Conservation (phyloP, 2,888 invertebrate genomes). For the Tethea ocularis region DNA sequence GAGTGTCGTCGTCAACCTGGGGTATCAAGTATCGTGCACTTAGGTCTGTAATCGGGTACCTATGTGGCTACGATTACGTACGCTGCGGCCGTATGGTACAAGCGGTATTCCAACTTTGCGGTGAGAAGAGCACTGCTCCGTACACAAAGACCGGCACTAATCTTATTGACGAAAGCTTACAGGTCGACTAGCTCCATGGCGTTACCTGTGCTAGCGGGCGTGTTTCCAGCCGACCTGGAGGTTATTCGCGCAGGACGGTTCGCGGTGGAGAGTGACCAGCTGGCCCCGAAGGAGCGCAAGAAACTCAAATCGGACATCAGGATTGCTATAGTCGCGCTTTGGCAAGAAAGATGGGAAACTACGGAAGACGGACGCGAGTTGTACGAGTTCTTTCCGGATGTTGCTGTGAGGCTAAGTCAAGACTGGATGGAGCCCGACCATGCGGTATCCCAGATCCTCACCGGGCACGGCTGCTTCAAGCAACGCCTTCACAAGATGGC, state of each 20-base stretch:
- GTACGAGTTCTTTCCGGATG: slow-evolving; percentile 29
- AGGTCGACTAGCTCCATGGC: slow-evolving; percentile 4
- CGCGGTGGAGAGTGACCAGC: not conserved
- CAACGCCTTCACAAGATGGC: slow-evolving; percentile 22
- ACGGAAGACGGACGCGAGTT: slow-evolving; percentile 27
- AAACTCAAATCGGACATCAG: not conserved
- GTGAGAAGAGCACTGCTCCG: not conserved
- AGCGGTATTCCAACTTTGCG: too few relatives aligned
- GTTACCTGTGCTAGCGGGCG: slow-evolving; percentile 21
- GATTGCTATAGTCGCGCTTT: slow-evolving; percentile 16
- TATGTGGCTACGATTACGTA: too few relatives aligned
- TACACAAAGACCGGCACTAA: slow-evolving; percentile 8
- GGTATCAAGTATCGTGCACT: too few relatives aligned
- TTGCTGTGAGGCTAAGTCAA: slow-evolving; percentile 17
- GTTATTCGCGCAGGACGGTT: slow-evolving; percentile 17
- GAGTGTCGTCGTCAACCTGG: too few relatives aligned
- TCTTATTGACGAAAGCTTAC: slow-evolving; percentile 20
- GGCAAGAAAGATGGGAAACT: slow-evolving; percentile 27
- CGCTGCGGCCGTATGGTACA: too few relatives aligned
- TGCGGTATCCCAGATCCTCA: slow-evolving; percentile 24
- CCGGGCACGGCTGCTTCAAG: slow-evolving; percentile 30
- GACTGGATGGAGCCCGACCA: slow-evolving; percentile 33
- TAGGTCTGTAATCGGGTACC: too few relatives aligned
- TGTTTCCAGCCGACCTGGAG: slow-evolving; percentile 24
- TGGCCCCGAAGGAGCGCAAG: not conserved